phyloP scores from a whole-genome alignment of 2,797 vertebrate genomes.

The Fundulus diaphanus region DNA sequence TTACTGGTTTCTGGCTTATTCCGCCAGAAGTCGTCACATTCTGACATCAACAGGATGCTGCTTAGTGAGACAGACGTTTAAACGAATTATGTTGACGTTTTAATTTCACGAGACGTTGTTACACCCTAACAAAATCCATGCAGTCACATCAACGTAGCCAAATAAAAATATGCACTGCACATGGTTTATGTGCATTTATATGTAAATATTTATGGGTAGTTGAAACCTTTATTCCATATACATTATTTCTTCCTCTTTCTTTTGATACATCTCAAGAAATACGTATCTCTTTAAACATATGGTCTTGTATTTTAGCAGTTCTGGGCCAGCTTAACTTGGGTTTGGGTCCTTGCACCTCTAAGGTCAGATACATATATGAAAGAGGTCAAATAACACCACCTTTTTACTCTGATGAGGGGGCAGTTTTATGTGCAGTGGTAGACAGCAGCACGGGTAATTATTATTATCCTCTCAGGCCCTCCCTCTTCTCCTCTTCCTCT shows the following conservation, averaged over 20 bases:
- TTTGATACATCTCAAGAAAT: constrained; percentile 13
- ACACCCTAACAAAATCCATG: not conserved
- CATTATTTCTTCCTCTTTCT: not conserved
- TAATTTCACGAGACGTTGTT: not conserved
- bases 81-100: not conserved
- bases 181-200: constrained; percentile 4
- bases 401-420: constrained; percentile 66
- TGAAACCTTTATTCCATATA: constrained; percentile 8
- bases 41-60: not conserved
- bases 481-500: not conserved
- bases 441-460: constrained; percentile 83
- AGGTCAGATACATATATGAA: constrained; percentile 37
- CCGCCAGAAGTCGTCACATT: not conserved
- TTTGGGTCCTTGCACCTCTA: constrained; percentile 19
- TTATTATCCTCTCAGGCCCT: constrained; percentile 54
- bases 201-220: not conserved
- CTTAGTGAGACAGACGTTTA: not conserved
- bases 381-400: constrained; percentile 41
- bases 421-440: constrained; percentile 74
- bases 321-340: not conserved
- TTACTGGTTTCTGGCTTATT: not conserved
- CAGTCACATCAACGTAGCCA: not conserved
- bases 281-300: constrained; percentile 36
- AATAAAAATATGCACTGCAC: not conserved
- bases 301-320: constrained; percentile 25